Base-by-base conservation (phyloP, 2,888 invertebrate genomes). In the Eumacrocentrus americanus region DNA sequence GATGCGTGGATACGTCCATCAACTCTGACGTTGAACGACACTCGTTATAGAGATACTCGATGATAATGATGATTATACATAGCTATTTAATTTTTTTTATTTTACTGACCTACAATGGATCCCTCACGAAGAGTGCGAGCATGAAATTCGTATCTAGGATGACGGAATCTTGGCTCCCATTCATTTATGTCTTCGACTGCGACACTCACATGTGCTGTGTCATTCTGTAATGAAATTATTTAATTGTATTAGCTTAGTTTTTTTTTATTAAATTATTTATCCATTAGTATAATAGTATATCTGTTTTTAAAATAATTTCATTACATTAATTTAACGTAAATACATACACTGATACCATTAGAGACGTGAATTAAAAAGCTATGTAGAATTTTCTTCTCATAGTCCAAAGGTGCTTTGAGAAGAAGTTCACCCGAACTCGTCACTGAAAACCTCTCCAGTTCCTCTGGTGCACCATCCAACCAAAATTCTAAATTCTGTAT, bases 121-220 rank as follows among this genome's bases (percentile, higher is more conserved):
- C 80, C 78, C 56, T 76, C 79, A 52, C 74, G 73, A 40, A 78
- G 66, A 12, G 70, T 72, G 48, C 72, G 72, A 20, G 77, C 77
- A 52, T 79, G 75, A 62, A 95, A 95, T 82, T 94, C 93, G 81
- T 95, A 95, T 79, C 92, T 90, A 3, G 92, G 89, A 81, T 91
- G 90, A 1, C 91, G 87, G 83, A 95, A 95, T 58, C 93, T 85
- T 0, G 95, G 95, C 80, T 94, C 94, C 94, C 95, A 95, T 78
- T 95, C 95, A 82, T 95, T 95, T 6, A 94, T 91, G 79, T 95
- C 91, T 69, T 89, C 83, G 12, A 95, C 91, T 1, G 90, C 89
- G 23, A 95, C 85, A 72, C 91, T 90, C 2, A 95, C 88, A 5
- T 89, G 86, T 0, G 94, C 89, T 0, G 93, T 92, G 78, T 94